These are phyloP conservation scores for Drosophila greeni DNA, from an alignment of 2,888 invertebrate genomes.

Conservation along the genomic window DNA sequence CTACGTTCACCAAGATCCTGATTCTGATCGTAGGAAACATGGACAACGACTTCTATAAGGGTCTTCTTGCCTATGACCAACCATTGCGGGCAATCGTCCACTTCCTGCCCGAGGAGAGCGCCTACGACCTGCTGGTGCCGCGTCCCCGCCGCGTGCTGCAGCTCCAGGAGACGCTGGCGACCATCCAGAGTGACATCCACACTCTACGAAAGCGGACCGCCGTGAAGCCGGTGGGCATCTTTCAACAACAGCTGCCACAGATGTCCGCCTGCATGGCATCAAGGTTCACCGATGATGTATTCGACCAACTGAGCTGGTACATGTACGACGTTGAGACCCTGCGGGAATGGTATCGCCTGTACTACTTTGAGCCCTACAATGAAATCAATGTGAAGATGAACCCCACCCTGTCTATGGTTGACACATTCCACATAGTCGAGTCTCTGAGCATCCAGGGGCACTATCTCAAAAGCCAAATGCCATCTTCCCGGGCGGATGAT, in stretches of 20 bases:
- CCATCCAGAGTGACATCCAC: conserved; percentile 56
- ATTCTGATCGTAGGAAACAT: conserved; percentile 66
- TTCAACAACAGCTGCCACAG: conserved; percentile 68
- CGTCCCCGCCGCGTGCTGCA: conserved; percentile 56
- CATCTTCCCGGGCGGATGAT: conserved; percentile 49
- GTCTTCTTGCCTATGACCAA: conserved; percentile 49
- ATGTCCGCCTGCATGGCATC: conserved; percentile 66
- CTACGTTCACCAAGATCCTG: conserved; percentile 49
- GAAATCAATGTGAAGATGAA: conserved; percentile 64
- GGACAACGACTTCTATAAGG: conserved; percentile 50
- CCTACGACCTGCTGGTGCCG: conserved; percentile 68
- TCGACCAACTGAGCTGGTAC: conserved; percentile 70
- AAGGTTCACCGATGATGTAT: conserved; percentile 57
- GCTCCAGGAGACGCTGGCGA: conserved; percentile 48
- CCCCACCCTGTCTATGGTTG: conserved; percentile 24
- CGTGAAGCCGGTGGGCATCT: conserved; percentile 69
- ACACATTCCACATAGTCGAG: conserved; percentile 38
- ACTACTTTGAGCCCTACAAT: conserved; percentile 61
- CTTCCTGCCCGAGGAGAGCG: conserved; percentile 67
- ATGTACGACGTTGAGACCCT: conserved; percentile 72
- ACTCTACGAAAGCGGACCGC: conserved; percentile 52
- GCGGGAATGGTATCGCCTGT: conserved; percentile 63
- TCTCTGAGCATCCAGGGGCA: conserved; percentile 61
- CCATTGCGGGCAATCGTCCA: conserved; percentile 71
- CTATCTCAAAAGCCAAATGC: conserved; percentile 53